Conservation (phyloP, 1,140 invertebrate genomes). For the Leptestheria dahalacensis region DNA sequence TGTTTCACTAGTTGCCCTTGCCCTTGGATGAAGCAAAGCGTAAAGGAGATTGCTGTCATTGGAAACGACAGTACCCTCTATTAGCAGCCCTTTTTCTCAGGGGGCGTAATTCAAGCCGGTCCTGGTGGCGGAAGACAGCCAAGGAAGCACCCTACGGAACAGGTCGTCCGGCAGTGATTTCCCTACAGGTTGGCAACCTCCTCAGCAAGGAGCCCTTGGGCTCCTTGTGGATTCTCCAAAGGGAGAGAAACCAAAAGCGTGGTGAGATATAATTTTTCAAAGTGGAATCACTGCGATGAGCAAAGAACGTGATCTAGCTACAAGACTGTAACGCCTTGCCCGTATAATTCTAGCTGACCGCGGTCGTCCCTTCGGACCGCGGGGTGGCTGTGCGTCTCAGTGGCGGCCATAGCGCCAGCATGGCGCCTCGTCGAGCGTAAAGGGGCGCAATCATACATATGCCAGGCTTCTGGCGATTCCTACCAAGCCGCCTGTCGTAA, state of each 20-base stretch:
- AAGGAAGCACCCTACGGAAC: neutral
- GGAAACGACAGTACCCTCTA: neutral
- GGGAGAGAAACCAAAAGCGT: too few species aligned
- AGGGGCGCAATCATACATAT: neutral
- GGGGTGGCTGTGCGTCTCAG: neutral
- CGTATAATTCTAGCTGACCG: neutral
- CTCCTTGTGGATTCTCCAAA: too few species aligned
- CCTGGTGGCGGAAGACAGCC: neutral
- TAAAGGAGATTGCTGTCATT: neutral
- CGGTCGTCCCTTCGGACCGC: neutral
- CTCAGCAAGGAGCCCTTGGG: too few species aligned
- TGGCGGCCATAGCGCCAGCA: neutral
- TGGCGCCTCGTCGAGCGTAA: neutral
- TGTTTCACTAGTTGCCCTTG: too few species aligned
- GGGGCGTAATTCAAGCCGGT: neutral
- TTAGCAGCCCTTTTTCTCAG: neutral
- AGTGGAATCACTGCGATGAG: too few species aligned
- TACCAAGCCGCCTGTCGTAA: neutral
- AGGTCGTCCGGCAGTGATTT: too few species aligned
- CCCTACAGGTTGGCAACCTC: neutral
- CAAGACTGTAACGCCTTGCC: neutral
- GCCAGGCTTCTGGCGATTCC: neutral
- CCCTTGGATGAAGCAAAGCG: neutral
- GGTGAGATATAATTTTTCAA: too few species aligned
- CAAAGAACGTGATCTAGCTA: neutral